These are phyloP conservation scores for Digitonthophagus gazella DNA, from an alignment of 2,888 invertebrate species.

Conservation along the genomic window DNA sequence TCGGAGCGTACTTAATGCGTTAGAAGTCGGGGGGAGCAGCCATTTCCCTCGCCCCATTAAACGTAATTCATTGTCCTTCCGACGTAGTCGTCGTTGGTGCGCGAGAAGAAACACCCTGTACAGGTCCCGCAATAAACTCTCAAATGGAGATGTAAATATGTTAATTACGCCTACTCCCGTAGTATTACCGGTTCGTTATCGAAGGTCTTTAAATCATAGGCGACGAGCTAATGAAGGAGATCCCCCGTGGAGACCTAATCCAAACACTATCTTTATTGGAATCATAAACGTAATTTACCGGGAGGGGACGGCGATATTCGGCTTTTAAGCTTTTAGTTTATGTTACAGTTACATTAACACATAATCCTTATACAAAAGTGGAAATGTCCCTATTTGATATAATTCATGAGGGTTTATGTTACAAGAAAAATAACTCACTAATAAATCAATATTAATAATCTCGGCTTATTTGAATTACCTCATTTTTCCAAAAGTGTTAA, in stretches of 20 bases:
- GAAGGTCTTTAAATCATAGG: background rate
- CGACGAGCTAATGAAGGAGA: background rate
- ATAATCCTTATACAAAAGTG: background rate
- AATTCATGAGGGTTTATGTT: background rate
- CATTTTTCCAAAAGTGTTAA: too few relatives aligned
- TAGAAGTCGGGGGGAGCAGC: constrained; percentile 47
- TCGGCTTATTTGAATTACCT: too few relatives aligned
- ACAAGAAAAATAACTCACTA: too few relatives aligned
- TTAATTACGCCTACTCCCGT: constrained; percentile 26
- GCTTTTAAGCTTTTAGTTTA: background rate
- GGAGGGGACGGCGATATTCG: background rate
- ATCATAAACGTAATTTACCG: background rate
- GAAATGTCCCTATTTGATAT: background rate
- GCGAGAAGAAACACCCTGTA: constrained; percentile 10
- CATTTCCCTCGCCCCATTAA: constrained; percentile 45
- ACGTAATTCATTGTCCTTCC: constrained; percentile 51
- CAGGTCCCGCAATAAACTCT: constrained; percentile 33
- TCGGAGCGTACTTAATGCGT: constrained; percentile 49
- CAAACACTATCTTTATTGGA: background rate
- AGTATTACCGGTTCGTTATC: background rate
- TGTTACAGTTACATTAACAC: background rate
- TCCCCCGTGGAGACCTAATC: background rate
- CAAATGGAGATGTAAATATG: constrained; percentile 36
- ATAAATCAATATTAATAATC: too few relatives aligned
- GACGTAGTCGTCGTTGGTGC: constrained; percentile 31